phyloP scores from a whole-genome alignment of 1,140 invertebrate species.

The Pollicipes pollicipes region DNA sequence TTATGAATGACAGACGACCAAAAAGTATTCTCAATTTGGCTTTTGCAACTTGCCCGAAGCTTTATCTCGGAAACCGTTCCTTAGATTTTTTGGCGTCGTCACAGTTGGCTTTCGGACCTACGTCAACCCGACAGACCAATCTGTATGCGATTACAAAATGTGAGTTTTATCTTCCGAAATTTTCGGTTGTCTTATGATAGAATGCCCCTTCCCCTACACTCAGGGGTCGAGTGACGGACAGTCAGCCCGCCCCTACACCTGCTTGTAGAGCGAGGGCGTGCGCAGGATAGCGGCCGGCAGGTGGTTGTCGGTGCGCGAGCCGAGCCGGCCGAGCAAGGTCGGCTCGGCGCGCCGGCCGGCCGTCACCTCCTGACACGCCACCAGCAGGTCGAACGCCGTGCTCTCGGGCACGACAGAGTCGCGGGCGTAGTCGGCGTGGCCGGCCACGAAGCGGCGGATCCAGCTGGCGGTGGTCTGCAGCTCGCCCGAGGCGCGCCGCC shows the following conservation, averaged over 20 bases:
- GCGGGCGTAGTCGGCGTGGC: conserved; percentile 72
- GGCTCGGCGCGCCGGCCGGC: conserved; percentile 49
- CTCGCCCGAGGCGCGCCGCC: conserved; percentile 66
- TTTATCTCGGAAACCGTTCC: no score
- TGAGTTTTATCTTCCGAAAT: no score
- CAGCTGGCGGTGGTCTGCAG: conserved; percentile 72
- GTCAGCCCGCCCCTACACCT: neutral
- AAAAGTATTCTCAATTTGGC: no score
- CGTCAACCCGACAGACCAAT: no score
- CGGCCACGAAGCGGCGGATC: conserved; percentile 75
- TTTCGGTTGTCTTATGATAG: no score
- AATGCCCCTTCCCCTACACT: no score
- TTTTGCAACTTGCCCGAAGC: no score
- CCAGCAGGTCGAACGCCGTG: conserved; percentile 86
- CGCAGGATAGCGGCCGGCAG: neutral
- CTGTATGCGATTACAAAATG: no score
- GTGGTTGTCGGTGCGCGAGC: neutral
- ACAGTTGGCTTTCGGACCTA: no score
- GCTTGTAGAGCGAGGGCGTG: neutral
- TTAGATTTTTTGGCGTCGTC: no score
- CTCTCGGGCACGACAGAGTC: conserved; percentile 75
- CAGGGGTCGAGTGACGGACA: no score
- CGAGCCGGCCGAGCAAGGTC: conserved; percentile 43
- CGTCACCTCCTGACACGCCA: conserved; percentile 51
- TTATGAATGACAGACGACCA: no score